Percentiles rank a stretch among this genome's conserved stretches.
These are phyloP conservation scores for Atta colombica DNA, from an alignment of 1,140 invertebrate species.

Conservation along the genomic window DNA sequence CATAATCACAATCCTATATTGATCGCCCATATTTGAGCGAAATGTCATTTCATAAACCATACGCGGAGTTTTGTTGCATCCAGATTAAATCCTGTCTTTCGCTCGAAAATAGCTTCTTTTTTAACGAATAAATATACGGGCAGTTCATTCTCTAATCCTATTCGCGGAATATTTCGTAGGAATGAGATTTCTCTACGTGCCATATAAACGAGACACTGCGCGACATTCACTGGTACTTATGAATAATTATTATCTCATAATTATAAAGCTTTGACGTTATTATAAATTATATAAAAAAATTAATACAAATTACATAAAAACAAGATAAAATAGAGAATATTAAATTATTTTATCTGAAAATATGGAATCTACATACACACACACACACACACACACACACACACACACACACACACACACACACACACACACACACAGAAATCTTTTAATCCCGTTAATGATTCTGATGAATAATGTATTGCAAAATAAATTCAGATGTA, in stretches of 20 bases:
- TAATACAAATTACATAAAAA: background rate
- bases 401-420: slow-evolving; percentile 35
- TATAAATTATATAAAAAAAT: background rate
- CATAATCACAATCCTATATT: slow-evolving; percentile 21
- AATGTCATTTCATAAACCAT: slow-evolving; percentile 26
- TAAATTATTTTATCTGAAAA: slow-evolving; percentile 1
- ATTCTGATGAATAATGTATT: slow-evolving; percentile 7
- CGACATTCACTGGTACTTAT: background rate
- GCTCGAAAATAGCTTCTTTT: background rate
- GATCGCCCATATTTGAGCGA: slow-evolving; percentile 11
- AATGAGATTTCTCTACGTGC: background rate
- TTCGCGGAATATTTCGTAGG: slow-evolving; percentile 3
- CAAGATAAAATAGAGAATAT: background rate
- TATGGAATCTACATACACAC: background rate
- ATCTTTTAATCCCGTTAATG: slow-evolving; percentile 9
- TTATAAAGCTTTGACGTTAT: slow-evolving; percentile 1
- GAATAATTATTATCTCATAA: slow-evolving; percentile 23
- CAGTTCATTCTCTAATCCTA: background rate
- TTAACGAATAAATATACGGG: slow-evolving; percentile 12
- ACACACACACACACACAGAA: background rate
- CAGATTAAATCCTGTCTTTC: slow-evolving; percentile 21
- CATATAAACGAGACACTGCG: background rate
- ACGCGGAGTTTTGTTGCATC: background rate
- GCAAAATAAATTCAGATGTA: slow-evolving; percentile 1
- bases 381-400: background rate